phyloP scores from a whole-genome alignment of 2,113 vertebrate species.

The Grantiella picta region DNA sequence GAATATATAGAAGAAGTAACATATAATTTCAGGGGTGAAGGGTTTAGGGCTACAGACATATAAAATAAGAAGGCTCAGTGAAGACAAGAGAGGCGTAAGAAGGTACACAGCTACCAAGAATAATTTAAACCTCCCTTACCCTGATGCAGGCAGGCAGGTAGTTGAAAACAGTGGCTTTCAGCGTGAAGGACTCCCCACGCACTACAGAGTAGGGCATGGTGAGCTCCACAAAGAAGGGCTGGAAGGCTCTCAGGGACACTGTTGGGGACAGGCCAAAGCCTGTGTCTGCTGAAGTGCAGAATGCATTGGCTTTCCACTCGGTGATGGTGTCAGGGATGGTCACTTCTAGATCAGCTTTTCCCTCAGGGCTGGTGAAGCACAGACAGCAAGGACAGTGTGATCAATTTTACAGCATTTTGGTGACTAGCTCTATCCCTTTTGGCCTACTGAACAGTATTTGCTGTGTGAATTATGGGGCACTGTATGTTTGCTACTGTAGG shows the following conservation, averaged over 20 bases:
- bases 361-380: conserved; percentile 64
- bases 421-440: background rate
- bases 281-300: conserved; percentile 76
- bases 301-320: conserved; percentile 83
- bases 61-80: background rate
- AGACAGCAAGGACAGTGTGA: background rate
- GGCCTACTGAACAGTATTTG: background rate
- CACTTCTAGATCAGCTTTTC: conserved; percentile 66
- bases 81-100: background rate
- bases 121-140: conserved; percentile 69
- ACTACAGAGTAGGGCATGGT: conserved; percentile 88
- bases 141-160: conserved; percentile 81
- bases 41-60: background rate
- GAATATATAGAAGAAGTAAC: background rate
- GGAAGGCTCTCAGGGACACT: conserved; percentile 76
- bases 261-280: conserved; percentile 84
- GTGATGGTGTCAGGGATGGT: conserved; percentile 89
- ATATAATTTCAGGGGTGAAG: background rate
- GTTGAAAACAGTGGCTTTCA: conserved; percentile 85
- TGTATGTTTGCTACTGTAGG: background rate
- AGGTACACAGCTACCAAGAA: background rate
- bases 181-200: conserved; percentile 80
- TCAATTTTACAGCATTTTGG: background rate
- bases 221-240: conserved; percentile 91
- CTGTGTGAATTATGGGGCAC: background rate